Conservation (phyloP, 2,888 invertebrate species). For the Eupithecia dodoneata region DNA sequence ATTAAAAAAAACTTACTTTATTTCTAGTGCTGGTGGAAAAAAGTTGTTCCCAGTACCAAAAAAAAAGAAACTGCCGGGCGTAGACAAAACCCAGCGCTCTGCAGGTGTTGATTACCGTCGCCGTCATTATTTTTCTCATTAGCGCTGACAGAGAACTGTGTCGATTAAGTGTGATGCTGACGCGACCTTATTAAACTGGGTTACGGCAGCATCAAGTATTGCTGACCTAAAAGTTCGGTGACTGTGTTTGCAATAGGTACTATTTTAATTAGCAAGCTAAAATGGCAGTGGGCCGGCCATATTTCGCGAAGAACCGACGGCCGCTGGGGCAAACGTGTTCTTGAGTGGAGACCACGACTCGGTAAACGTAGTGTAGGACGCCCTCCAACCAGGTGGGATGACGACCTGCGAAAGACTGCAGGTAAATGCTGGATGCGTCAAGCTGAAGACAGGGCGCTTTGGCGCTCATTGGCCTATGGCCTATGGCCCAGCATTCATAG, state of each 20-base stretch:
- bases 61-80: background rate
- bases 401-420: too few species aligned
- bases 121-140: slow-evolving; percentile 15
- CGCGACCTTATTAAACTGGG: slow-evolving; percentile 1
- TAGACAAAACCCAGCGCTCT: background rate
- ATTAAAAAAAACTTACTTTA: background rate
- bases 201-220: background rate
- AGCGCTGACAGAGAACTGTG: slow-evolving; percentile 10
- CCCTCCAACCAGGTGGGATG: too few species aligned
- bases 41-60: background rate
- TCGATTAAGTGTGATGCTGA: slow-evolving; percentile 8
- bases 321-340: too few species aligned
- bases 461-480: too few species aligned
- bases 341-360: too few species aligned
- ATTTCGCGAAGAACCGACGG: too few species aligned
- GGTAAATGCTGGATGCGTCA: too few species aligned
- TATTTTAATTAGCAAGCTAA: too few species aligned
- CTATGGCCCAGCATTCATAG: too few species aligned
- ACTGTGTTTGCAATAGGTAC: background rate
- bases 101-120: slow-evolving; percentile 10
- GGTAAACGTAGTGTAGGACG: too few species aligned
- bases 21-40: background rate
- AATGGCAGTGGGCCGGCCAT: too few species aligned
- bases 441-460: too few species aligned
- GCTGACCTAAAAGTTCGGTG: background rate